Base-by-base conservation (phyloP, 2,888 invertebrate genomes). In the Acanthococcus lagerstroemiae region DNA sequence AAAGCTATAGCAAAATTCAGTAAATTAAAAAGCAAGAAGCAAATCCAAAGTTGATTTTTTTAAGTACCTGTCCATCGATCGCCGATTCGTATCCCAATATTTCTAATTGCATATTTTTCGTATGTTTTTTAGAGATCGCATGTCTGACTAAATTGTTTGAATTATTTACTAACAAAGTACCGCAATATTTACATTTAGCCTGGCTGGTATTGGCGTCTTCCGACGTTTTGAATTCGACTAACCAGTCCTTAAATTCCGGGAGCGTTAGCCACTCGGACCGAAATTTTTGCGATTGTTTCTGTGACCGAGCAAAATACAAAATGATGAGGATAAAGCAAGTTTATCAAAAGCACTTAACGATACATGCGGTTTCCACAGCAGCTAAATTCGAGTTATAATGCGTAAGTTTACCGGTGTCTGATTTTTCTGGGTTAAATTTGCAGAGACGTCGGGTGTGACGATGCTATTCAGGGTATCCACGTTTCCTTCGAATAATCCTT, bases 221-320 rank as follows among this genome's bases (percentile, higher is more conserved):
- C 26, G 44, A 54, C 22, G 54, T 37, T 63, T 63, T 63, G 63
- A 27, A 50, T 54, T 63, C 63, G 54, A 63, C 24, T 63, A 63
- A 63, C 63, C 63, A 63, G 50, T 63, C 63, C 44, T 63, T 63
- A 63, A 63, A 63, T 54, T 63, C 63, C 54, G 63, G 63, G 21
- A 63, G 63, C 15, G 24, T 17, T n/a, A 63, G 44, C 63, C 63
- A 63, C 54, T 63, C 63, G 37, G 63, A 24, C 17, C 63, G 63
- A 63, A 63, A 63, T 54, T 63, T 63, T 63, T 63, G 63, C 19
- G 54, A 22, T 26, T 52, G 50, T 63, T 63, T 63, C 63, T 54
- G 63, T 54, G 25, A 63, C 30, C 52, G 25, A 24, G 21, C 52
- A 63, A 61, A 50, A 61, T 61, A 61, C 25, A 50, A 48, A 52